Conservation (phyloP, 1,140 invertebrate genomes). For the Agrilus planipennis region DNA sequence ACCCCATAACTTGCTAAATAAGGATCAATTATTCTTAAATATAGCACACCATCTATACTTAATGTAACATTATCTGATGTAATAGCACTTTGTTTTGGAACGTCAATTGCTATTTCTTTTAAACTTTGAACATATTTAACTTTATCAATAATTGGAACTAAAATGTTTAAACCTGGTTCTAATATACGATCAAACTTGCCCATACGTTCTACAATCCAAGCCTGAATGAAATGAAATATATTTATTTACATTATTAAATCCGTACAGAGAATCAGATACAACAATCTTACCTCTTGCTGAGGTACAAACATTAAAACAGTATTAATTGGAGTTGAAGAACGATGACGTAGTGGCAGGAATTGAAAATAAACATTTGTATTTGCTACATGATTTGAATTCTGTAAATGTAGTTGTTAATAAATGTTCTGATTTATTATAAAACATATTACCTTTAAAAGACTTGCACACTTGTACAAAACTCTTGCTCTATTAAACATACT, state of each 20-base stretch:
- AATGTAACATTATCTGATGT: conserved; percentile 96
- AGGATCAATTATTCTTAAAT: conserved; percentile 86
- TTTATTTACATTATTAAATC: no score
- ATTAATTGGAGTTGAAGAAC: conserved; percentile 71
- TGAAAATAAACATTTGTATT: conserved; percentile 3
- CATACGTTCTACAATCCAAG: conserved; percentile 98
- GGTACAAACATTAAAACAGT: conserved; percentile 96
- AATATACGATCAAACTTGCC: conserved; percentile 90
- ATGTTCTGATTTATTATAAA: no score
- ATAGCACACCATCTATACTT: conserved; percentile 94
- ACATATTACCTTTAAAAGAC: conserved; percentile 10
- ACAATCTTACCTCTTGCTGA: conserved; percentile 91
- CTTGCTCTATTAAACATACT: conserved; percentile 5
- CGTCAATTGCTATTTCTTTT: conserved; percentile 99
- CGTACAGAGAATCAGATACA: conserved; percentile 4
- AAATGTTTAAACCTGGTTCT: conserved; percentile 87
- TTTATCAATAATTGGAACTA: conserved; percentile 85
- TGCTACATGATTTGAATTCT: background rate
- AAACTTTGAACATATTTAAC: conserved; percentile 98
- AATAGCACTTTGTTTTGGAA: conserved; percentile 96
- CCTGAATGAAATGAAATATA: conserved; percentile 43
- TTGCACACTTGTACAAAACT: background rate
- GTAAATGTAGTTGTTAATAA: conserved; percentile 8
- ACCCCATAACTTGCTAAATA: conserved; percentile 96
- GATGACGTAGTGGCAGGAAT: conserved; percentile 39